Evolutionary conservation across 2,797 vertebrate genomes (phyloP).

Genomic region (Labroides dimidiatus): DNA sequence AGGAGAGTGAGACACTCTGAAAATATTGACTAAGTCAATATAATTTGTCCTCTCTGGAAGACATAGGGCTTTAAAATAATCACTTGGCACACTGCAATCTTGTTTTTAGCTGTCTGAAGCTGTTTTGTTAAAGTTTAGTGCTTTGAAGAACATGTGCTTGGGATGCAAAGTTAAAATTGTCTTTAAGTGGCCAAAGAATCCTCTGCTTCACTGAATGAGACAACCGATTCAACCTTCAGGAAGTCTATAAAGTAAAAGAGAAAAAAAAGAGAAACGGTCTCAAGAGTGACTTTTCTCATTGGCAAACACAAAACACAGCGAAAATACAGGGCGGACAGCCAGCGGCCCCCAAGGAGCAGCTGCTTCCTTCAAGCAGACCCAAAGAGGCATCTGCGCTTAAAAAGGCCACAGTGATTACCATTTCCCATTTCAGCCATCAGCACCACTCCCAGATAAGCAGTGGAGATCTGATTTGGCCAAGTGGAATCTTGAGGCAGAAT

Average conservation of each 20-base stretch:
- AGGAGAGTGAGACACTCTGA: too few species aligned
- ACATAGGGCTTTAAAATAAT: too few species aligned
- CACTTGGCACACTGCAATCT: too few species aligned
- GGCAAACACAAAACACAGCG: constrained; percentile 26
- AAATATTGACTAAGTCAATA: too few species aligned
- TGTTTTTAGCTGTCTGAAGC: too few species aligned
- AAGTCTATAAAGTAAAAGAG: constrained; percentile 17
- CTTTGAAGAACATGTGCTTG: background rate
- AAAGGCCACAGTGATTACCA: constrained; percentile 50
- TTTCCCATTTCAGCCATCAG: constrained; percentile 59
- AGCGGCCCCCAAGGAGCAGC: constrained; percentile 6
- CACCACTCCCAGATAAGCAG: constrained; percentile 62
- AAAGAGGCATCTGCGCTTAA: constrained; percentile 35
- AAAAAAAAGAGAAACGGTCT: background rate
- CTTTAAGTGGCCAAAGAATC: constrained; percentile 2
- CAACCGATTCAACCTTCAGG: constrained; percentile 20
- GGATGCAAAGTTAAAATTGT: too few species aligned
- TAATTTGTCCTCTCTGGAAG: too few species aligned
- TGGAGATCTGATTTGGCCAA: constrained; percentile 54
- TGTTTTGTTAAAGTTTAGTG: too few species aligned
- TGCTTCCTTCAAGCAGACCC: constrained; percentile 23
- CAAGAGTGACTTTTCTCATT: constrained; percentile 27
- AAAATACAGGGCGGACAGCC: constrained; percentile 19
- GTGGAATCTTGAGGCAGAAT: constrained; percentile 44
- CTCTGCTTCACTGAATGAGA: constrained; percentile 16